Evolutionary conservation across 2,888 invertebrate species (phyloP).

Genomic region (Rhodophaea formosa): DNA sequence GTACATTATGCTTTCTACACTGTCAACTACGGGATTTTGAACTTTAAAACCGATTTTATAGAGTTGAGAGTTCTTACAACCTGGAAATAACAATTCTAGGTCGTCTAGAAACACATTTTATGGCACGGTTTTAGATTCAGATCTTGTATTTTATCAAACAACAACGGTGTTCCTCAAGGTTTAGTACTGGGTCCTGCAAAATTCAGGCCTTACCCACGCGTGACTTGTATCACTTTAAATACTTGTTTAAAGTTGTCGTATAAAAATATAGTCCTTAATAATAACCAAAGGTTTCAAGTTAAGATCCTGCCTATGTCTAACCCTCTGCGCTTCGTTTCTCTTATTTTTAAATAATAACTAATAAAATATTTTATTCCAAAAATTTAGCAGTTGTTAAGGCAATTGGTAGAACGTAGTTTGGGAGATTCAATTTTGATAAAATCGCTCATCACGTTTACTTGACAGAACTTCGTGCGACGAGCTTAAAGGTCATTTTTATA

Average conservation of each 20-base stretch:
- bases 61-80: conserved; percentile 19
- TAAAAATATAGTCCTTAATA: no score
- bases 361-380: no score
- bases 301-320: no score
- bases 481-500: not conserved
- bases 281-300: no score
- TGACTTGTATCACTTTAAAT: not conserved
- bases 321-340: no score
- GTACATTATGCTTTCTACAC: conserved; percentile 31
- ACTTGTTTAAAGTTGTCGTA: no score
- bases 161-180: conserved; percentile 23
- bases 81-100: conserved; percentile 13
- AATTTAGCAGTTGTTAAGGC: no score
- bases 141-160: conserved; percentile 16
- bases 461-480: not conserved
- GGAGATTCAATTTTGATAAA: not conserved
- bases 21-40: conserved; percentile 25
- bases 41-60: conserved; percentile 24
- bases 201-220: conserved; percentile 36
- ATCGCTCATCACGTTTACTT: not conserved
- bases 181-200: conserved; percentile 30
- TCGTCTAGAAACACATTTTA: conserved; percentile 15
- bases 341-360: no score
- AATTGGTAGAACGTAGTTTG: not conserved
- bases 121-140: conserved; percentile 31